Percentiles rank a stretch among this genome's conserved stretches.
These are phyloP conservation scores for Aleiodes sp. DNA, from an alignment of 1,140 invertebrate species.

Conservation along the genomic window DNA sequence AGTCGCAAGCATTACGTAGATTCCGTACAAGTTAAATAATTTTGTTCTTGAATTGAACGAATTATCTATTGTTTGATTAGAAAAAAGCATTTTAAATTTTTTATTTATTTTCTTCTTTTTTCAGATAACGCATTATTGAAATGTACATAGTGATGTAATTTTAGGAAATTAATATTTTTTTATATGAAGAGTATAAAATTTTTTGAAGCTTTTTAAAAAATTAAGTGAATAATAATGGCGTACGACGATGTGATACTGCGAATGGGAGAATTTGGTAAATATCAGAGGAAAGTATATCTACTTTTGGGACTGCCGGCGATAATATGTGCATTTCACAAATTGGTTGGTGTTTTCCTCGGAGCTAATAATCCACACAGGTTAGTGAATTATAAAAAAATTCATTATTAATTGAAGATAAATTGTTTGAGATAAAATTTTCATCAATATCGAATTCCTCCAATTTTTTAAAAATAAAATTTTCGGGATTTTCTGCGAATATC, in stretches of 20 bases:
- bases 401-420: neutral
- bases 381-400: constrained; percentile 39
- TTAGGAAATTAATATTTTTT: no score
- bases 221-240: constrained; percentile 67
- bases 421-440: neutral
- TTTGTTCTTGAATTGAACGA: no score
- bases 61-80: no score
- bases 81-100: no score
- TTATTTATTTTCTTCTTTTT: no score
- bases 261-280: constrained; percentile 79
- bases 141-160: no score
- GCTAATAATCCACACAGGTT: constrained; percentile 73
- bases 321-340: constrained; percentile 79
- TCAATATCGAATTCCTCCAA: no score
- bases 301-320: constrained; percentile 78
- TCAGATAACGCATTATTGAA: no score
- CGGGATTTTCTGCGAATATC: no score
- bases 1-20: no score
- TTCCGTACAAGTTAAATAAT: no score
- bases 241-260: constrained; percentile 77
- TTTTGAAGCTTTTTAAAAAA: constrained; percentile 11
- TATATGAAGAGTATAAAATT: neutral
- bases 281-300: constrained; percentile 77
- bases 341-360: constrained; percentile 78
- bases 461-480: no score